Evolutionary conservation across 2,888 invertebrate species (phyloP).

Genomic region (Desoria tigrina): DNA sequence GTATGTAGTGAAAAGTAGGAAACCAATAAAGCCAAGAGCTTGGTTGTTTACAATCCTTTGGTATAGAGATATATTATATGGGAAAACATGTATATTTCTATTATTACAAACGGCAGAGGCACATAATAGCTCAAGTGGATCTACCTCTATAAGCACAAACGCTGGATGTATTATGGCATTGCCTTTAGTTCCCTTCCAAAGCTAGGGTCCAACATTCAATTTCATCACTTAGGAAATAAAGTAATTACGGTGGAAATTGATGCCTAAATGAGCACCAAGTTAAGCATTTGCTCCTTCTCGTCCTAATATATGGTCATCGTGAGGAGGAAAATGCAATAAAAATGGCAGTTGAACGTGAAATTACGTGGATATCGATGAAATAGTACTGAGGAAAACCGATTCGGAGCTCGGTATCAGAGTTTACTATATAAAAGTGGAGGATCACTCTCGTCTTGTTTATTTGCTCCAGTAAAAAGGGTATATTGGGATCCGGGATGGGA

Average conservation of each 20-base stretch:
- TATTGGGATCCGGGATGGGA: background rate
- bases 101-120: too few species aligned
- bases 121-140: too few species aligned
- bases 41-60: too few species aligned
- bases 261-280: background rate
- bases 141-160: too few species aligned
- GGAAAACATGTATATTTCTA: too few species aligned
- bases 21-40: too few species aligned
- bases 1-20: too few species aligned
- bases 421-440: background rate
- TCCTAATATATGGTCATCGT: background rate
- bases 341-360: background rate
- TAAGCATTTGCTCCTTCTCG: background rate
- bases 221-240: background rate
- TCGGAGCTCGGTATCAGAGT: background rate
- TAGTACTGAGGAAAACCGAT: background rate
- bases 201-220: background rate
- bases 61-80: too few species aligned
- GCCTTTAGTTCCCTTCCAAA: too few species aligned
- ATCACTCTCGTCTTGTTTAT: background rate
- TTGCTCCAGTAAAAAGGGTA: background rate
- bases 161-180: background rate
- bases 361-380: conserved; percentile 9
- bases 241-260: conserved; percentile 4
- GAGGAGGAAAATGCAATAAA: conserved; percentile 4